Conservation (phyloP, 2,888 invertebrate genomes). For the Chrysodeixis includens region DNA sequence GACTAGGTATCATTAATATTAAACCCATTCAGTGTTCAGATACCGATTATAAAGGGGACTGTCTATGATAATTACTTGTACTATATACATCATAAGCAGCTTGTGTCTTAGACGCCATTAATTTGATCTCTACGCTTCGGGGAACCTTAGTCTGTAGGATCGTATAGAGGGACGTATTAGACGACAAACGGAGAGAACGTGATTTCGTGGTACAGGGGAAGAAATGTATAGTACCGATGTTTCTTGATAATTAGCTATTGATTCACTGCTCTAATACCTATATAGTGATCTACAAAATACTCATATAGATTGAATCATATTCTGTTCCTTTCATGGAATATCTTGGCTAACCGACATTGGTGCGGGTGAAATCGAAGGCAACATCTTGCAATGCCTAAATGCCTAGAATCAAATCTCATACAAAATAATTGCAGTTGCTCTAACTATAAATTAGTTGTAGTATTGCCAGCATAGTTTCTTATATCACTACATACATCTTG, state of each 20-base stretch:
- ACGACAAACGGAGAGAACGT: conserved; percentile 3
- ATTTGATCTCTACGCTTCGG: neutral
- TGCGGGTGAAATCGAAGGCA: too few species aligned
- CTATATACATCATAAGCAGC: conserved; percentile 6
- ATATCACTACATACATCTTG: neutral
- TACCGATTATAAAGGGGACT: conserved; percentile 33
- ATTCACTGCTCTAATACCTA: too few species aligned
- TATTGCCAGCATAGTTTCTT: too few species aligned
- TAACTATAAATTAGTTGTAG: too few species aligned
- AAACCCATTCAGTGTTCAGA: conserved; percentile 25
- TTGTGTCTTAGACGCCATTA: conserved; percentile 7
- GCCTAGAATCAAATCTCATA: too few species aligned
- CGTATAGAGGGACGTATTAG: neutral
- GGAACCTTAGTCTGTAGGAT: neutral
- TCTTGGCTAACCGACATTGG: too few species aligned
- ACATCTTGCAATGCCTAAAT: too few species aligned
- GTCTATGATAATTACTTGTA: conserved; percentile 26
- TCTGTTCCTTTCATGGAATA: too few species aligned
- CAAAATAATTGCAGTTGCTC: too few species aligned
- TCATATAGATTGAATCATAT: too few species aligned
- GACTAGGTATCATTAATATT: conserved; percentile 36
- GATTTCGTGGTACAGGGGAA: neutral
- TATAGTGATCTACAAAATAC: too few species aligned
- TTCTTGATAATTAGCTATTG: neutral
- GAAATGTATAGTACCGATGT: neutral